Evolutionary conservation across 2,888 invertebrate species (phyloP).

Genomic region (Hirtodrosophila confusa): DNA sequence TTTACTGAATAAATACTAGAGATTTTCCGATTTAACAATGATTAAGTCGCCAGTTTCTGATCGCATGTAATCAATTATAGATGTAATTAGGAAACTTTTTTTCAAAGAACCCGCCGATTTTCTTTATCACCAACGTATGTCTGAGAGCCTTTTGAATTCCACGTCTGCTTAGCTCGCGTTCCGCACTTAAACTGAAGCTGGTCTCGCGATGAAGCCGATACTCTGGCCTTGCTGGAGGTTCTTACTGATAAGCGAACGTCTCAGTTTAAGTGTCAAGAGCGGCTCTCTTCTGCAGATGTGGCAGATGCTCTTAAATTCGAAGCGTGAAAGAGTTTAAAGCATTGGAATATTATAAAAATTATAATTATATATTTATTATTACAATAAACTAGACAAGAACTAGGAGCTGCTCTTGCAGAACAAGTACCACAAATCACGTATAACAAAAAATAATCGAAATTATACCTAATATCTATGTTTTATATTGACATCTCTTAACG

Average conservation of each 20-base stretch:
- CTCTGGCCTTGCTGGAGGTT: constrained; percentile 69
- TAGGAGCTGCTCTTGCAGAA: constrained; percentile 48
- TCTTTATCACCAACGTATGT: constrained; percentile 49
- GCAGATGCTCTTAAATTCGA: constrained; percentile 21
- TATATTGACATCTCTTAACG: constrained; percentile 32
- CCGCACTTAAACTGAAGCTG: constrained; percentile 74
- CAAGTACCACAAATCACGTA: constrained; percentile 61
- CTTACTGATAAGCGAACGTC: constrained; percentile 57
- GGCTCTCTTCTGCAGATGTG: constrained; percentile 31
- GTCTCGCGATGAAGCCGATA: constrained; percentile 38
- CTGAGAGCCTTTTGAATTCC: constrained; percentile 27
- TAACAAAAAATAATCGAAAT: constrained; percentile 44
- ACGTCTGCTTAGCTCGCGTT: constrained; percentile 71
- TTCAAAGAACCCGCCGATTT: constrained; percentile 48
- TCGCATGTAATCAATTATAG: constrained; percentile 15
- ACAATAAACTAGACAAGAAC: constrained; percentile 49
- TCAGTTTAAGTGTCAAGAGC: constrained; percentile 34
- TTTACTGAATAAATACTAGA: constrained; percentile 25
- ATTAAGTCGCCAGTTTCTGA: constrained; percentile 20
- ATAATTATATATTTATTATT: constrained; percentile 46
- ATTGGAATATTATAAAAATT: constrained; percentile 27
- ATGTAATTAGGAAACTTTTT: constrained; percentile 34
- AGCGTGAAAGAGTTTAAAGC: neutral
- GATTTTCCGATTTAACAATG: constrained; percentile 22
- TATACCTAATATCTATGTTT: constrained; percentile 24